Percentiles rank a stretch among this genome's conserved stretches.
These are phyloP conservation scores for Cichladusa arquata DNA, from an alignment of 2,113 vertebrate species.

Conservation along the genomic window DNA sequence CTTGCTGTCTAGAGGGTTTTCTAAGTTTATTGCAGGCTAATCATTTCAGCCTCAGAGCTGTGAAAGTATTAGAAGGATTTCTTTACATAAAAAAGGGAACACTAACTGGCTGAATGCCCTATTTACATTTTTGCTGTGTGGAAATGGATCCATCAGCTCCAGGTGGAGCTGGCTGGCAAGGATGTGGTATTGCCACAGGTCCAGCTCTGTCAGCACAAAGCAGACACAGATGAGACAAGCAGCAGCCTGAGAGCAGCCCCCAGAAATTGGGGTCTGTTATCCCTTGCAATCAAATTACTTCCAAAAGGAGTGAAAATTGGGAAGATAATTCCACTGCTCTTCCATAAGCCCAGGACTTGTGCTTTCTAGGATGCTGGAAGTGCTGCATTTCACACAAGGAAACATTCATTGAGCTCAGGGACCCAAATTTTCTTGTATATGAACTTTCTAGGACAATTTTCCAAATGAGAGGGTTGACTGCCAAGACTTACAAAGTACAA, in stretches of 20 bases:
- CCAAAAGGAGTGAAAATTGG: not conserved
- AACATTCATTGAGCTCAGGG: not conserved
- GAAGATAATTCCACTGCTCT: not conserved
- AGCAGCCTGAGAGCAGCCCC: not conserved
- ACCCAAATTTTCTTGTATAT: not conserved
- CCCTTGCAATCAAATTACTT: not conserved
- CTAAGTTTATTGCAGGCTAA: not conserved
- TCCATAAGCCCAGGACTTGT: not conserved
- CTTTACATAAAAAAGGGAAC: not conserved
- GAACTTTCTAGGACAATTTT: not conserved
- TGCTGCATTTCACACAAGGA: not conserved
- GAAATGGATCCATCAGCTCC: not conserved
- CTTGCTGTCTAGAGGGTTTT: not conserved
- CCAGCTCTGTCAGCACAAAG: not conserved
- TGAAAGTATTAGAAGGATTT: not conserved
- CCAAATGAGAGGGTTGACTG: not conserved
- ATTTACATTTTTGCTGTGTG: not conserved
- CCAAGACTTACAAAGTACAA: not conserved
- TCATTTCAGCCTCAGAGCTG: not conserved
- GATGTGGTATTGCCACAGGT: accelerated
- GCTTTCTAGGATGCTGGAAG: not conserved
- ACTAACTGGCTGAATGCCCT: not conserved
- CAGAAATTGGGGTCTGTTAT: accelerated
- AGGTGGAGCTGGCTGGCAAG: no score
- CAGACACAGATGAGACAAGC: accelerated